These are phyloP conservation scores for Pachyuromys duprasi DNA, from an alignment of 2,797 vertebrate genomes.

Conservation along the genomic window DNA sequence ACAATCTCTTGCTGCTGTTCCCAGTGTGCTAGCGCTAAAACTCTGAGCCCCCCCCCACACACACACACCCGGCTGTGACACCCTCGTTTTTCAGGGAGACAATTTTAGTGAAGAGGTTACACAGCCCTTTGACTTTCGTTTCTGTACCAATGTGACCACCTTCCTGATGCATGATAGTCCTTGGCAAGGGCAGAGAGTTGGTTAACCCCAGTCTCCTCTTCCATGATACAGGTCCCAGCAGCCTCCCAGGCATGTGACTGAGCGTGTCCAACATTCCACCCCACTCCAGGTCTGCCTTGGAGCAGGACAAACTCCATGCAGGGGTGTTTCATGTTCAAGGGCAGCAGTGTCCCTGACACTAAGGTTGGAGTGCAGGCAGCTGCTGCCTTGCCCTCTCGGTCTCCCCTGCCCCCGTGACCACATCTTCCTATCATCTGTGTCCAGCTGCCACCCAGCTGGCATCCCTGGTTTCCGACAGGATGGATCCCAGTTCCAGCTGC, in stretches of 20 bases:
- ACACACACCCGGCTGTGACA: not conserved
- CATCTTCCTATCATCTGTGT: constrained; percentile 54
- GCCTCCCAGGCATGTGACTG: not conserved
- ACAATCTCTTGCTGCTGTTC: not conserved
- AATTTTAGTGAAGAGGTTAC: not conserved
- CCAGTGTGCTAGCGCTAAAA: not conserved
- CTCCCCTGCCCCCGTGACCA: not conserved
- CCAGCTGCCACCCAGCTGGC: constrained; percentile 60
- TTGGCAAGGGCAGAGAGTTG: not conserved
- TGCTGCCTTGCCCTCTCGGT: not conserved
- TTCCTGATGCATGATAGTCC: not conserved
- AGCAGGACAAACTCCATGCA: not conserved
- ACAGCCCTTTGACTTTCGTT: not conserved
- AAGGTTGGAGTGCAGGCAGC: not conserved
- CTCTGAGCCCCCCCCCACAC: not conserved
- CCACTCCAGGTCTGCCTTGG: not conserved
- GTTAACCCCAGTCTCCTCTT: not conserved
- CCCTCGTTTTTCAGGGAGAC: not conserved
- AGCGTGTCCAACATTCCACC: not conserved
- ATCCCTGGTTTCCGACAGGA: constrained; percentile 54
- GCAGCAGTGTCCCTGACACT: not conserved
- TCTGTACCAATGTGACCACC: not conserved
- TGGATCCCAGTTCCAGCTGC: not conserved
- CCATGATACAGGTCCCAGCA: not conserved
- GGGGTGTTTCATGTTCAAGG: too few species aligned